phyloP scores from a whole-genome alignment of 64 coral and sea anemone genomes.

The Montipora foliosa region DNA sequence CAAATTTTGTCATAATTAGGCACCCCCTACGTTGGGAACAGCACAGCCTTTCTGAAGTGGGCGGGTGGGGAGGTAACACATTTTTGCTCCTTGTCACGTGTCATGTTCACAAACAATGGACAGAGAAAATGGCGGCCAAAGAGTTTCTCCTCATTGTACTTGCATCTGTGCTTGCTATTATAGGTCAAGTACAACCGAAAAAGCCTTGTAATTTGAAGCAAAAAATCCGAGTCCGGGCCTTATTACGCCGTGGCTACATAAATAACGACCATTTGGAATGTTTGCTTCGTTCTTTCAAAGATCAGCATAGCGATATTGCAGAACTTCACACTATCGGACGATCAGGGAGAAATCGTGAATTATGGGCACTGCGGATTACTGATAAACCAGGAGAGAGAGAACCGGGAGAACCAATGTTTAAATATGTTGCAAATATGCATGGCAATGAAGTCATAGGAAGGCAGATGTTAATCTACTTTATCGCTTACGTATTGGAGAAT shows the following conservation, averaged over 20 bases:
- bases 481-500: slow-evolving; percentile 94
- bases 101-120: background rate
- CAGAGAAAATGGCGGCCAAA: slow-evolving; percentile 20
- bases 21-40: too few species aligned
- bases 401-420: slow-evolving; percentile 96
- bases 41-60: too few species aligned
- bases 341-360: slow-evolving; percentile 75
- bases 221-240: background rate
- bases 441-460: slow-evolving; percentile 94
- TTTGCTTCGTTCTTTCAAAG: slow-evolving; percentile 54
- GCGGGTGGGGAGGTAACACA: background rate
- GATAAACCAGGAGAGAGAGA: slow-evolving; percentile 82
- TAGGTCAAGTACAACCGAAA: background rate
- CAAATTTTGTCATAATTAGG: too few species aligned
- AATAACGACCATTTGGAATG: slow-evolving; percentile 80
- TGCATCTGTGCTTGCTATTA: background rate
- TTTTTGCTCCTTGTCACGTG: background rate
- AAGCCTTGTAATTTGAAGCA: background rate
- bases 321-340: slow-evolving; percentile 73
- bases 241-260: slow-evolving; percentile 54
- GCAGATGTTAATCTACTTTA: slow-evolving; percentile 95
- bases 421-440: slow-evolving; percentile 99
- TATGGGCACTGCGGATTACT: slow-evolving; percentile 91
- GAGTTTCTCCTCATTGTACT: background rate
- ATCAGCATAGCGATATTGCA: slow-evolving; percentile 77